Evolutionary conservation across 2,888 invertebrate species (phyloP), one percentile per base, ranked within the genome.

Genomic region (Villa cingulata): DNA sequence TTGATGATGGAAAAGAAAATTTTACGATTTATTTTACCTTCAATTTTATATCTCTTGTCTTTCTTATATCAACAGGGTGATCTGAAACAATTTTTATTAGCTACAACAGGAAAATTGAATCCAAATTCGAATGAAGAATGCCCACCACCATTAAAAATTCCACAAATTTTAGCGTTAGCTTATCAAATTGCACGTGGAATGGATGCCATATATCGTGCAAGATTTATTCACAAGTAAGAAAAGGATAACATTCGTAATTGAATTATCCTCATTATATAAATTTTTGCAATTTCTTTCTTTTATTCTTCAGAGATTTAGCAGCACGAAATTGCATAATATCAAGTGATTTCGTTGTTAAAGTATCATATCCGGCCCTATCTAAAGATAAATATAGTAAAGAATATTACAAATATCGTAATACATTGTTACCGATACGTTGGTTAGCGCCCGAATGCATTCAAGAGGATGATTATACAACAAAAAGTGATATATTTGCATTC

Each of bases 401-500:
- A 63, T 96, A 95, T 70, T 86, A 79, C 65, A 86, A 86, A 57
- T 78, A 86, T 59, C 80, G 84, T 50, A 88, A 90, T 61, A 79
- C 82, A 76, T 77, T 85, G 57, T 77, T 94, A 41, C 92, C 94
- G 0, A 70, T 94, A 14, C 79, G 95, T 56, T 95, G 95, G 95
- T 65, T 92, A 65, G 86, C 94, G 0, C 76, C 80, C 17, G 95
- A 96, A 65, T 90, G 90, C 2, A 83, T 90, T 1, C 73, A 85
- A 55, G 92, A 94, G 58, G 88, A 88, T 49, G 91, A 92, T 53
- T 91, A 81, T 65, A 90, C 92, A 15, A 86, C 86, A 39, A 92
- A 92, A 64, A 90, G 90, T 59, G 95, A 95, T 67, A 86, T 91
- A 0, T 95, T 90, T 71, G 83, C 92, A 56, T 94, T 84, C 62